Base-by-base conservation (phyloP, 1,140 invertebrate species). In the Sminthurinus signatus region DNA sequence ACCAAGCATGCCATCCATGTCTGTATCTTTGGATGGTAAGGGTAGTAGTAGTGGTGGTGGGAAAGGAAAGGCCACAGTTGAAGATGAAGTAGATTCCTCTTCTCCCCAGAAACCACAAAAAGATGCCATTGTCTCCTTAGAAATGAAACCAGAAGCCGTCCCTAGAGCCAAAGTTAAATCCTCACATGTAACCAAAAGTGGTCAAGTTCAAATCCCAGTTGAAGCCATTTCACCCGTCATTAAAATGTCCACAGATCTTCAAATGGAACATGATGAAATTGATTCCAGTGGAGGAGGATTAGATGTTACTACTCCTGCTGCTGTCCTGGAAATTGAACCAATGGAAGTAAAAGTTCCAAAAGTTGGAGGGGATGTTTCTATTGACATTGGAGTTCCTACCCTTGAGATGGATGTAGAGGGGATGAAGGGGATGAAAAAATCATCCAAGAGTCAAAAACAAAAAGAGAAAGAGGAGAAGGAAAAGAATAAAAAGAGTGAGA, bases 401-500 rank as follows among this genome's bases (percentile, higher is more conserved):
- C 32, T 43, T 23, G 10, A n/a, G 25, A 42, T 25, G 32, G 25
- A 44, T 44, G 32, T 19, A 43, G 21, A 28, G 25, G 17, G 48
- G 23, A 21, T 31, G 39, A 42, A 61, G 43, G n/a, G 39, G 19
- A 50, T 59, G 10, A 64, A 58, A 51, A 69, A 51, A 50, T n/a
- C 54, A 39, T 31, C 58, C 29, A 59, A 42, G 48, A 28, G 56
- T 46, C 56, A 58, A 44, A 75, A 77, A 1, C 72, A 75, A 61
- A 81, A 80, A 2, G 23, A 36, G 0, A 52, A 60, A 77, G 69
- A 79, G 77, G 77, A 80, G 66, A 75, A 77, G 1, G 72, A 75
- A 61, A 81, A 80, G 2, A 25, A 36, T 1, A 52, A 60, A 77
- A 69, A 79, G 77, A 28, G 25, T 23, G 46, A 68, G 5, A 60